Evolutionary conservation across 2,797 vertebrate species (phyloP).

Genomic region (Leucoraja ocellata): DNA sequence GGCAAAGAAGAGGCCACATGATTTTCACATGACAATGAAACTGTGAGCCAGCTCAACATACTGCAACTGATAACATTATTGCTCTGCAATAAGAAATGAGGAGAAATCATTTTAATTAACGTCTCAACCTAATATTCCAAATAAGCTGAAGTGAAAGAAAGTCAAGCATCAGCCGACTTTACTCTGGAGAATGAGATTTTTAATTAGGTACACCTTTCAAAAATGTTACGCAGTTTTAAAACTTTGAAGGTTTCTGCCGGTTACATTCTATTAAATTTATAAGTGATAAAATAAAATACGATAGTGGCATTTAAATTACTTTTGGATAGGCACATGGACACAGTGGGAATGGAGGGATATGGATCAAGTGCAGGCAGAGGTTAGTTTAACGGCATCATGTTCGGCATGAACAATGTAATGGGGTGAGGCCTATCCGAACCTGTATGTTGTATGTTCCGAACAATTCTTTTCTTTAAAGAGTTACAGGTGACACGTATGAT

Average conservation of each 20-base stretch:
- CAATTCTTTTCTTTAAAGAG: too few relatives aligned
- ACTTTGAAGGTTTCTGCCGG: not conserved
- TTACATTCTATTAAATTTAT: not conserved
- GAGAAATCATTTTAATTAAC: not conserved
- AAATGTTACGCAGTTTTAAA: not conserved
- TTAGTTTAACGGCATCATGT: too few relatives aligned
- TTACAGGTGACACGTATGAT: too few relatives aligned
- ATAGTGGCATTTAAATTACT: too few relatives aligned
- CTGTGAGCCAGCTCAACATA: not conserved
- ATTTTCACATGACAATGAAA: not conserved
- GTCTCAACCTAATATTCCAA: not conserved
- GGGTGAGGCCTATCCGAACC: too few relatives aligned
- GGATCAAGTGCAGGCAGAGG: too few relatives aligned
- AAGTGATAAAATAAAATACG: not conserved
- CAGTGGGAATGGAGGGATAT: too few relatives aligned
- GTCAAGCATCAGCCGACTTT: not conserved
- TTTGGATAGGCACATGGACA: too few relatives aligned
- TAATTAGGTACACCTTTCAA: slow-evolving; percentile 1
- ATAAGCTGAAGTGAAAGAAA: not conserved
- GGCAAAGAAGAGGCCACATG: not conserved
- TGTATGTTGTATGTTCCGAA: too few relatives aligned
- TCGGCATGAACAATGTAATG: too few relatives aligned
- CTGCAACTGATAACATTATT: not conserved
- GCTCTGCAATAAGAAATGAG: not conserved
- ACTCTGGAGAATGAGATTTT: not conserved